Evolutionary conservation across 2,113 vertebrate genomes (phyloP).

Genomic region (Vombatus ursinus): DNA sequence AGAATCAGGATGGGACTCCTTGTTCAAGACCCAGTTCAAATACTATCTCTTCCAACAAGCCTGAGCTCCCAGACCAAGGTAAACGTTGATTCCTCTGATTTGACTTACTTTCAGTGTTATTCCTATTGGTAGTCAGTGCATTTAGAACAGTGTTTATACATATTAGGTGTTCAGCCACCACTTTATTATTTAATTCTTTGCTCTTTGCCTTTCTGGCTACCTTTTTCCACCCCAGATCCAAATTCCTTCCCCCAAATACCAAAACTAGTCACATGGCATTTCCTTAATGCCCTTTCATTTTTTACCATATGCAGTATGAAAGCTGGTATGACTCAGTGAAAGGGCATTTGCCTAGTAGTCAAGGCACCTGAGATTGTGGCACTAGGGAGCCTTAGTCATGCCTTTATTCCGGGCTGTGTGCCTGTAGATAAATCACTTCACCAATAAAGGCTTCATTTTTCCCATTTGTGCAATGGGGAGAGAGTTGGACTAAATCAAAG

Average conservation of each 20-base stretch:
- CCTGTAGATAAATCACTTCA: neutral
- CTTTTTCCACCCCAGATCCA: neutral
- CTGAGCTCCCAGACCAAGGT: fast-evolving
- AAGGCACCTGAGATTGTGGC: neutral
- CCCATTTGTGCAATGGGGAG: neutral
- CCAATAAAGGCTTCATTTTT: neutral
- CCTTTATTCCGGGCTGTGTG: neutral
- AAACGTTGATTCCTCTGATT: neutral
- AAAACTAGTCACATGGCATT: neutral
- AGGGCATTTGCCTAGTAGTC: neutral
- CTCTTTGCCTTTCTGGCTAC: neutral
- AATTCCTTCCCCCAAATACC: neutral
- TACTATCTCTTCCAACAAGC: fast-evolving
- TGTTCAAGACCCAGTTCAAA: neutral
- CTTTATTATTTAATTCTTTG: neutral
- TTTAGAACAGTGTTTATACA: neutral
- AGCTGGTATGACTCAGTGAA: neutral
- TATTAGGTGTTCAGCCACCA: neutral
- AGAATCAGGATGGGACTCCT: neutral
- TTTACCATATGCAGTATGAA: neutral
- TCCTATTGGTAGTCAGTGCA: neutral
- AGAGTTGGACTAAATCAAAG: neutral
- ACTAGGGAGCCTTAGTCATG: neutral
- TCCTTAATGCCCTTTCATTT: neutral
- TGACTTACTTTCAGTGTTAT: neutral